Conservation (phyloP, 2,888 invertebrate species). For the Drosophila maculinotata region DNA sequence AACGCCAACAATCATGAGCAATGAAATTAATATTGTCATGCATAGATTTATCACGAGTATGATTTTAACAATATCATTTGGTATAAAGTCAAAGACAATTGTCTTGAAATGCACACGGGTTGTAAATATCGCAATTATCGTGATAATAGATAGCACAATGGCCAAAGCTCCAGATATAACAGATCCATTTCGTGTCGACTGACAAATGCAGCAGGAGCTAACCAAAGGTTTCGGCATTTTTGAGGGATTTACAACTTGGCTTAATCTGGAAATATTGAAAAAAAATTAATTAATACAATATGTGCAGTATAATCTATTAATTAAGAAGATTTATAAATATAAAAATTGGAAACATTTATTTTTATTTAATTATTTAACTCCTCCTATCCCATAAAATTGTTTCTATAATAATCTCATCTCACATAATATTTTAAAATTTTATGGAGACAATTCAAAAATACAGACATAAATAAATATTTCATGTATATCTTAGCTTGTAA, state of each 20-base stretch:
- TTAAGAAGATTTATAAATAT: not conserved
- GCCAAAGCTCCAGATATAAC: constrained; percentile 90
- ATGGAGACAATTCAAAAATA: too few relatives aligned
- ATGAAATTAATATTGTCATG: constrained; percentile 93
- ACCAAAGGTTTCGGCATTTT: constrained; percentile 86
- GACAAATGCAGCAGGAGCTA: constrained; percentile 90
- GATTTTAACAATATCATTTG: constrained; percentile 90
- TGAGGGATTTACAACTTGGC: constrained; percentile 1
- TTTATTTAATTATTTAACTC: too few relatives aligned
- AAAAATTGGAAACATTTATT: too few relatives aligned
- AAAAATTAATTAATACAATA: not conserved
- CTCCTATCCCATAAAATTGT: too few relatives aligned
- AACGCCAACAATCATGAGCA: constrained; percentile 91
- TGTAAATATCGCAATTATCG: constrained; percentile 89
- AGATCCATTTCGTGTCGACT: constrained; percentile 90
- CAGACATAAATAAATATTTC: not conserved
- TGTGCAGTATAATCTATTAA: not conserved
- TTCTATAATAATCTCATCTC: too few relatives aligned
- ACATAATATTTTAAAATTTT: too few relatives aligned
- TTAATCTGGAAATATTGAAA: constrained; percentile 25
- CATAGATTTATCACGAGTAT: constrained; percentile 92
- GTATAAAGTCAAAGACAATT: constrained; percentile 90
- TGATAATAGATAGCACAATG: constrained; percentile 90
- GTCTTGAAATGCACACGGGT: constrained; percentile 90
- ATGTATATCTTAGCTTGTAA: not conserved